Conservation (phyloP, 2,113 vertebrate species). For the Copsychus sechellarum region DNA sequence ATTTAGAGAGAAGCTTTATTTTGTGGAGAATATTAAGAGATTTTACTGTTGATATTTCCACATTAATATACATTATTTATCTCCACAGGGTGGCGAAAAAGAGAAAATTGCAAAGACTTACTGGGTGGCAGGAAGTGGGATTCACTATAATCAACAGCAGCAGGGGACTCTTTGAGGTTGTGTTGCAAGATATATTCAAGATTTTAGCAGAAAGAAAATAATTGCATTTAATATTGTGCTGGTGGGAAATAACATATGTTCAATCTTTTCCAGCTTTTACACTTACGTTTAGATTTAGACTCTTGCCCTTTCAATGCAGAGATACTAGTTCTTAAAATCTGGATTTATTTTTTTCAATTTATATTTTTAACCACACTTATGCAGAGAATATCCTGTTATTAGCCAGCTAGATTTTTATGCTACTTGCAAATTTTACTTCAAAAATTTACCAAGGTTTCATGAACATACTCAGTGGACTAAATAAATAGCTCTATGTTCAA, state of each 20-base stretch:
- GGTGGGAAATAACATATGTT: constrained; percentile 38
- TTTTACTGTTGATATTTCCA: constrained; percentile 69
- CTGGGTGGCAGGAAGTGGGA: constrained; percentile 64
- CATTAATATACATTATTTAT: constrained; percentile 68
- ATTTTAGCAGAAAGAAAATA: constrained; percentile 68
- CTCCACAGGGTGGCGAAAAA: constrained; percentile 62
- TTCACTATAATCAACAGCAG: constrained; percentile 62
- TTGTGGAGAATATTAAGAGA: constrained; percentile 56
- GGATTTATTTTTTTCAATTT: background rate
- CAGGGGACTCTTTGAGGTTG: constrained; percentile 60
- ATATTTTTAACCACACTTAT: background rate
- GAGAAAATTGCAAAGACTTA: constrained; percentile 70
- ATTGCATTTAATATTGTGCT: constrained; percentile 65
- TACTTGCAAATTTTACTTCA: constrained; percentile 19
- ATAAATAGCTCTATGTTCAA: constrained; percentile 11
- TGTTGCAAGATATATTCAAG: constrained; percentile 61
- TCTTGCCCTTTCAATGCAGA: constrained; percentile 19
- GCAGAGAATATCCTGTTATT: background rate
- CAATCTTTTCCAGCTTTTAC: constrained; percentile 57
- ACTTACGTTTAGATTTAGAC: constrained; percentile 37
- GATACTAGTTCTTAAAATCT: background rate
- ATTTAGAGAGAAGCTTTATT: constrained; percentile 58
- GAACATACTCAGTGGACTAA: constrained; percentile 7
- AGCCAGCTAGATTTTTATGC: background rate
- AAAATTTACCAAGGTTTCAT: constrained; percentile 10